Conservation (phyloP, 2,113 vertebrate species). For the Psittacula cyanocephala region DNA sequence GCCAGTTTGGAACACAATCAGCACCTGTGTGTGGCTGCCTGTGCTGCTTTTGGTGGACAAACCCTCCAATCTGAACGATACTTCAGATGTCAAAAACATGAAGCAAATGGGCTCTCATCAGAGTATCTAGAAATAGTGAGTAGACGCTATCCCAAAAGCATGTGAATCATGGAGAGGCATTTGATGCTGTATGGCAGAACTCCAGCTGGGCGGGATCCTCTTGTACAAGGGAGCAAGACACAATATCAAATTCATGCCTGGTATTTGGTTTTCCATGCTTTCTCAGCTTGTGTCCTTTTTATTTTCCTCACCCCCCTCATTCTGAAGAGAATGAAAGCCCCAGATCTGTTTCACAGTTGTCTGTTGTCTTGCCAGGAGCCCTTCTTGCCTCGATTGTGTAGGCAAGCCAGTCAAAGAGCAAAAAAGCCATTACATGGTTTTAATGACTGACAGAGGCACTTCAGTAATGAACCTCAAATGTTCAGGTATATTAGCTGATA, state of each 20-base stretch:
- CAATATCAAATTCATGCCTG: background rate
- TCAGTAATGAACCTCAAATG: background rate
- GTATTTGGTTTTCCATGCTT: background rate
- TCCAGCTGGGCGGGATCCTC: background rate
- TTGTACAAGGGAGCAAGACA: background rate
- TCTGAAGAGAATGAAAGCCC: background rate
- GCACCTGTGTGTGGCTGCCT: background rate
- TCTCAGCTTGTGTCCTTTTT: background rate
- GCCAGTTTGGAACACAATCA: background rate
- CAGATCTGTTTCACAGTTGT: background rate
- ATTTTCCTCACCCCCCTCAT: background rate
- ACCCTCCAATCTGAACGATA: background rate
- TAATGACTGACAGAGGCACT: background rate
- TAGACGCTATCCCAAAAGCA: background rate
- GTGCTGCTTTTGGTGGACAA: background rate
- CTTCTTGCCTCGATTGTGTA: background rate
- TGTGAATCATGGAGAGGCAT: background rate
- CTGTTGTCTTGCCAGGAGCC: background rate
- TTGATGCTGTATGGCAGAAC: background rate
- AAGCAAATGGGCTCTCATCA: background rate
- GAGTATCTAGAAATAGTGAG: background rate
- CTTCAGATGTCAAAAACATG: background rate
- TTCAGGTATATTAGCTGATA: background rate
- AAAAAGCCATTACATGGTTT: background rate
- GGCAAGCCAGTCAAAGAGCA: background rate